Conservation (phyloP, 1,140 invertebrate species). For the Odontomachus brunneus region DNA sequence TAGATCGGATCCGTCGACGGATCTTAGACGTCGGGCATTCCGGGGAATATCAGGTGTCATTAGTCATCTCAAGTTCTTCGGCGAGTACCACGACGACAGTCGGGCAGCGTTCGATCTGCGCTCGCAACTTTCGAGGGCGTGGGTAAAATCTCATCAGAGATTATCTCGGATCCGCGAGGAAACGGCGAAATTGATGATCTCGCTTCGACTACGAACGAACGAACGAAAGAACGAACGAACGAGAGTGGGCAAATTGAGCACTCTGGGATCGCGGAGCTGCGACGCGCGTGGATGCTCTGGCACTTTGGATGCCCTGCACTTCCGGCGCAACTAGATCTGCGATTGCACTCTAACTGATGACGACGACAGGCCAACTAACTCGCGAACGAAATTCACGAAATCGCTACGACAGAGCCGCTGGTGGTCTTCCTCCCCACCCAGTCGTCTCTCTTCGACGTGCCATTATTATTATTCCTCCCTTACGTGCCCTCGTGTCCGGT, state of each 20-base stretch:
- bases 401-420: constrained; percentile 61
- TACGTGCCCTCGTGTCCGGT: constrained; percentile 38
- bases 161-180: constrained; percentile 23
- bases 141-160: constrained; percentile 36
- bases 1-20: constrained; percentile 30
- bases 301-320: constrained; percentile 52
- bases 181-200: not conserved
- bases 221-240: not conserved
- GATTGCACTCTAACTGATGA: constrained; percentile 79
- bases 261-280: not conserved
- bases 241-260: not conserved
- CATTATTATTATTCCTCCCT: constrained; percentile 66
- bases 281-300: not conserved
- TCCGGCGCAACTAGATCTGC: constrained; percentile 63
- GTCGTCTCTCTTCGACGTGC: constrained; percentile 40
- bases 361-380: constrained; percentile 74
- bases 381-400: constrained; percentile 61
- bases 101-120: not conserved
- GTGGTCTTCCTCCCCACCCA: constrained; percentile 68
- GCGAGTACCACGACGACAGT: constrained; percentile 15
- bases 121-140: not conserved
- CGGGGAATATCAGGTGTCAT: constrained; percentile 39
- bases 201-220: not conserved
- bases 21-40: constrained; percentile 1
- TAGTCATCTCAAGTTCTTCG: constrained; percentile 33